A percentile compares a stretch with the other conserved stretches of the same genome.
Conservation (phyloP, 2,113 vertebrate genomes). For the Thomomys bottae region DNA sequence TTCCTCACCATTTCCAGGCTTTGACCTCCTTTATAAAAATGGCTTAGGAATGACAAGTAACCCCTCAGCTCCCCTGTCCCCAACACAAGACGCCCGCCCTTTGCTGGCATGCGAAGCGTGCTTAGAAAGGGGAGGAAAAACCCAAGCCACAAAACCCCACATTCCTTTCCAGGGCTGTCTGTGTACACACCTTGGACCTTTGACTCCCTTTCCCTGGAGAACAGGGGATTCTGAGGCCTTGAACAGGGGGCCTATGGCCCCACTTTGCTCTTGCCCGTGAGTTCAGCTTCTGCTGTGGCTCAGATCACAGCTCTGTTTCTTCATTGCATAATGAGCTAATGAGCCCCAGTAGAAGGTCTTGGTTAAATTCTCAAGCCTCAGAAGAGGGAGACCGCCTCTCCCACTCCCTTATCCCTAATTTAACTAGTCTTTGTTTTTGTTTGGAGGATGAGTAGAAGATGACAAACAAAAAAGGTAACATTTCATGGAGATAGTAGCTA, state of each 20-base stretch:
- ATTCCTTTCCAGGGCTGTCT: slow-evolving; percentile 74
- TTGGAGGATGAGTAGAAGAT: too few relatives aligned
- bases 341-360: background rate
- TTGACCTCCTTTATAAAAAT: slow-evolving; percentile 22
- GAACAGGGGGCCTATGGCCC: background rate
- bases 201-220: slow-evolving; percentile 63
- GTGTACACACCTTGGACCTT: slow-evolving; percentile 72
- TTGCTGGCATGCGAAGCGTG: slow-evolving; percentile 72
- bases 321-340: background rate
- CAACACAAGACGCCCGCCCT: slow-evolving; percentile 60
- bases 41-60: slow-evolving; percentile 44
- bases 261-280: background rate
- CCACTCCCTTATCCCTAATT: background rate
- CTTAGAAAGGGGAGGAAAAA: slow-evolving; percentile 63
- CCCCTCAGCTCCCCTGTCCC: background rate
- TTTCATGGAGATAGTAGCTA: background rate
- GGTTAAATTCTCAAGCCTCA: background rate
- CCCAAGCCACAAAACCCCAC: slow-evolving; percentile 67
- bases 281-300: background rate
- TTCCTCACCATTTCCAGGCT: background rate
- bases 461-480: background rate
- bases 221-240: background rate
- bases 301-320: background rate
- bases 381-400: background rate
- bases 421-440: background rate